These are phyloP conservation scores for Drosophila bunnanda DNA, from an alignment of 2,888 invertebrate genomes.

Conservation along the genomic window DNA sequence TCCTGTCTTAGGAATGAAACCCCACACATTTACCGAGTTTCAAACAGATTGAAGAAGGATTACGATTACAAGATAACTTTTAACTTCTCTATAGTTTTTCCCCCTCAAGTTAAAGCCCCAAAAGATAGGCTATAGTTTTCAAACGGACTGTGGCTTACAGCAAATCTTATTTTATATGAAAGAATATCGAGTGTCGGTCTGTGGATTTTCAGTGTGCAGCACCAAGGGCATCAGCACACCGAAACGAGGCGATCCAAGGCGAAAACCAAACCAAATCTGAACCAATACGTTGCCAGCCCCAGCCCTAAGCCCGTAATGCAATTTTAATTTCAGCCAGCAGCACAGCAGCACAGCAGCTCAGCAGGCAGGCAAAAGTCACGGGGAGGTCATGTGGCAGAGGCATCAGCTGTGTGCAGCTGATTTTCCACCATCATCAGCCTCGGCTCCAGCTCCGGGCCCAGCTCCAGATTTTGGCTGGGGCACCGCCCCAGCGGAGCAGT, in stretches of 20 bases:
- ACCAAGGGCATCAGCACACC: conserved; percentile 24
- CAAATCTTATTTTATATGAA: no score
- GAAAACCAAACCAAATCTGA: conserved; percentile 22
- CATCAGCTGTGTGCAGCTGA: conserved; percentile 63
- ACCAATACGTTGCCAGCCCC: conserved; percentile 22
- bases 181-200: background rate
- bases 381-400: conserved; percentile 19
- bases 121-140: background rate
- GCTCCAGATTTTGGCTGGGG: background rate
- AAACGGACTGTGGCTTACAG: background rate
- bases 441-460: background rate
- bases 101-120: no score
- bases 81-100: background rate
- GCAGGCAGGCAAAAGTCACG: conserved; percentile 24
- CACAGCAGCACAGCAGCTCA: conserved; percentile 60
- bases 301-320: conserved; percentile 65
- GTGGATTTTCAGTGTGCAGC: conserved; percentile 20
- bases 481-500: conserved; percentile 3
- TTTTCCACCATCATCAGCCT: conserved; percentile 12
- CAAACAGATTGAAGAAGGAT: no score
- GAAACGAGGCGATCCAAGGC: conserved; percentile 37
- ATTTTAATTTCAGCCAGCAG: conserved; percentile 73
- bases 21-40: no score
- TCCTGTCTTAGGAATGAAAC: no score
- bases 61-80: background rate